phyloP scores from a whole-genome alignment of 2,888 invertebrate species.

The Chaetogeoica ovagalla region DNA sequence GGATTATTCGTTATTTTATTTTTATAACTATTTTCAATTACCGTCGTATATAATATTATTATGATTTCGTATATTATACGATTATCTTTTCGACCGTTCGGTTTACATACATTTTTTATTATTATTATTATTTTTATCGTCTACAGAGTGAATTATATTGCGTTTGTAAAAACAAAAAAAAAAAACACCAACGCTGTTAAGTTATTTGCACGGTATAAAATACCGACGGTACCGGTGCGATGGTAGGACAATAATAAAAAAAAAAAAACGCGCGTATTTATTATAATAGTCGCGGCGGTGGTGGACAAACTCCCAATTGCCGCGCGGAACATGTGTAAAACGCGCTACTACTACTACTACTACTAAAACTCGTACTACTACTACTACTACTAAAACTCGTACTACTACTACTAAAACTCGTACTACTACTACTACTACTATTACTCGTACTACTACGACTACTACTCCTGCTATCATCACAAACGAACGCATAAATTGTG shows the following conservation, averaged over 20 bases:
- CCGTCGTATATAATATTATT: no score
- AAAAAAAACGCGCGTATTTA: neutral
- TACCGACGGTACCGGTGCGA: conserved; percentile 37
- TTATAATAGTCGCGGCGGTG: conserved; percentile 37
- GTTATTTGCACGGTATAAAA: conserved; percentile 51
- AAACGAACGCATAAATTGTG: conserved; percentile 51
- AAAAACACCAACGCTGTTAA: conserved; percentile 47
- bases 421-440: conserved; percentile 9
- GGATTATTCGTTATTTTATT: no score
- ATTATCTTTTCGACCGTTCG: neutral
- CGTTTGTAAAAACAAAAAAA: conserved; percentile 39
- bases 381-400: no score
- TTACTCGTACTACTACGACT: no score
- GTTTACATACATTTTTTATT: conserved; percentile 13
- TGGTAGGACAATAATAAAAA: conserved; percentile 47
- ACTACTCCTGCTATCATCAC: conserved; percentile 28
- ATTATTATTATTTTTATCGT: conserved; percentile 39
- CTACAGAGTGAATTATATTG: conserved; percentile 41
- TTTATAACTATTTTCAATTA: no score
- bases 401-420: conserved; percentile 33
- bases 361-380: no score
- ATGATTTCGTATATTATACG: no score
- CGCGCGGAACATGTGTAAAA: conserved; percentile 50
- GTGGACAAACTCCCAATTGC: conserved; percentile 49
- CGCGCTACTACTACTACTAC: conserved; percentile 20